Percentiles rank a stretch among this genome's conserved stretches.
Evolutionary conservation across 2,797 vertebrate genomes (phyloP).

Genomic region (Leucoraja ocellata): DNA sequence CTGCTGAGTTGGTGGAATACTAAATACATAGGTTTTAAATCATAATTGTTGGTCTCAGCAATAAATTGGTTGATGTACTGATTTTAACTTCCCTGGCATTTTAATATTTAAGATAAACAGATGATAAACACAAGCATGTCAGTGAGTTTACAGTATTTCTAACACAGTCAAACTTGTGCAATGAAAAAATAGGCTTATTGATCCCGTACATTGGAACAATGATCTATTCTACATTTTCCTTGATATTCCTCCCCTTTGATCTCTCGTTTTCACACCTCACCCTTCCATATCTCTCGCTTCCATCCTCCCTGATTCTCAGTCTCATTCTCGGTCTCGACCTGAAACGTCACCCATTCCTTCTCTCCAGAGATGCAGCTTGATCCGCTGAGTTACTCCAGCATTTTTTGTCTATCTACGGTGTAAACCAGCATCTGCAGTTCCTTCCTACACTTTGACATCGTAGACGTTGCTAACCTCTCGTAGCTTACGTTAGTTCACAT

Average conservation of each 20-base stretch:
- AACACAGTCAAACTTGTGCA: background rate
- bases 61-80: background rate
- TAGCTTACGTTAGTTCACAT: background rate
- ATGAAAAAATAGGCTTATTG: background rate
- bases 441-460: background rate
- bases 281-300: too few relatives aligned
- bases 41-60: background rate
- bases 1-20: background rate
- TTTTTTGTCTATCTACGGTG: too few relatives aligned
- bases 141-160: background rate
- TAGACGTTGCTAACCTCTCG: background rate
- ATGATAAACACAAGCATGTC: background rate
- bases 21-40: background rate
- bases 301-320: too few relatives aligned
- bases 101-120: slow-evolving; percentile 14
- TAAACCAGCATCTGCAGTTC: too few relatives aligned
- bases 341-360: too few relatives aligned
- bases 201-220: background rate
- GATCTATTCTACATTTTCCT: too few relatives aligned
- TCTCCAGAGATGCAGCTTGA: too few relatives aligned
- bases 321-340: too few relatives aligned
- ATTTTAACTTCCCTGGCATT: background rate
- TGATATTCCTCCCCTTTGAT: too few relatives aligned
- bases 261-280: too few relatives aligned
- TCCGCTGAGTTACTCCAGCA: too few relatives aligned